phyloP scores from a whole-genome alignment of 2,797 vertebrate genomes.

The Leucoraja ocellata region DNA sequence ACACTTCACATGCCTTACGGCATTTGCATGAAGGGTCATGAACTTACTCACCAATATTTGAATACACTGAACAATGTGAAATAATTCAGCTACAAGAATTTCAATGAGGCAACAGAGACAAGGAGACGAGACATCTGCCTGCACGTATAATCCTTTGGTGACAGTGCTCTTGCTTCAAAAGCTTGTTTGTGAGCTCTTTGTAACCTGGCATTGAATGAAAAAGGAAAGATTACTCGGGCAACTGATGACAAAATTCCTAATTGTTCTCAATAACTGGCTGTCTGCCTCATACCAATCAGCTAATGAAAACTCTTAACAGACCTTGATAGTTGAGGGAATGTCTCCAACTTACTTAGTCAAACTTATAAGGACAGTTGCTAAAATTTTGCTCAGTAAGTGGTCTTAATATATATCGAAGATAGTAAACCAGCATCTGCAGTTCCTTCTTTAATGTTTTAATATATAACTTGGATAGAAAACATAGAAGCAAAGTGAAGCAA shows the following conservation, averaged over 20 bases:
- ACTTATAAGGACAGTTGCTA: not conserved
- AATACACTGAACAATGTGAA: not conserved
- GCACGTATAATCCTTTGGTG: not conserved
- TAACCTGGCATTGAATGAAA: not conserved
- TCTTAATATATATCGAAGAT: not conserved
- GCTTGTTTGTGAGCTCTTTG: not conserved
- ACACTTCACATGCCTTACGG: not conserved
- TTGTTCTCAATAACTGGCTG: not conserved
- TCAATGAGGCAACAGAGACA: not conserved
- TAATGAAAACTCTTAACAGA: not conserved
- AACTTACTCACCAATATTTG: not conserved
- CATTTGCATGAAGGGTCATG: conserved; percentile 22
- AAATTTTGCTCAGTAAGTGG: not conserved
- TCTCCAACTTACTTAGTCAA: not conserved
- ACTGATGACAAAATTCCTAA: not conserved
- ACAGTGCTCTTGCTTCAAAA: not conserved
- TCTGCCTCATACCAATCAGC: not conserved
- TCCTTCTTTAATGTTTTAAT: no score
- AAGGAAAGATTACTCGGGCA: not conserved
- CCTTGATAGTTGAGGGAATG: not conserved
- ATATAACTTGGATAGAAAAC: not conserved
- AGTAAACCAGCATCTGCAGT: no score
- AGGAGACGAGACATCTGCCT: conserved; percentile 10
- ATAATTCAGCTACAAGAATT: not conserved
- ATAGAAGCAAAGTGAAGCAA: not conserved